These are phyloP conservation scores for Steinernema carpocapsae DNA, from an alignment of 2,888 invertebrate genomes.

Conservation along the genomic window DNA sequence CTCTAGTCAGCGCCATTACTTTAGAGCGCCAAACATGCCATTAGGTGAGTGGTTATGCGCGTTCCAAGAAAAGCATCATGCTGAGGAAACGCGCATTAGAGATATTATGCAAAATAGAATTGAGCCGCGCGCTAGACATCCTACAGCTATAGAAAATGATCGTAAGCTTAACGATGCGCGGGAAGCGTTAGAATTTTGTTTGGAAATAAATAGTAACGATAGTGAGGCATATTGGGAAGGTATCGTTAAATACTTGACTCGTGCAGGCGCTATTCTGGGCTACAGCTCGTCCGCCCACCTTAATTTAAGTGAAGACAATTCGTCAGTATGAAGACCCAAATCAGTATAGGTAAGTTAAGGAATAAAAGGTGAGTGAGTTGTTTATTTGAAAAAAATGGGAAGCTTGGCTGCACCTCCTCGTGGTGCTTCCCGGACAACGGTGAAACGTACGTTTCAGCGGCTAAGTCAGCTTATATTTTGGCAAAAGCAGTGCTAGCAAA, in stretches of 20 bases:
- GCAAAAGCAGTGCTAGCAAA: no score
- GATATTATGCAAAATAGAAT: neutral
- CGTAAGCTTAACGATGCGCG: neutral
- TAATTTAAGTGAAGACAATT: neutral
- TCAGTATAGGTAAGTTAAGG: no score
- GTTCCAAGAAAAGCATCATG: neutral
- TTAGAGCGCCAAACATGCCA: neutral
- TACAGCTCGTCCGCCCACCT: neutral
- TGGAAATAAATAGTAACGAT: neutral
- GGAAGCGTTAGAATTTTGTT: neutral
- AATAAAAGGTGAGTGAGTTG: neutral
- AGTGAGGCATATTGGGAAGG: neutral
- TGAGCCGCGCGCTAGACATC: neutral
- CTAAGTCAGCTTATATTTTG: neutral
- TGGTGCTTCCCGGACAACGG: neutral
- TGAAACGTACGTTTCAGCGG: neutral
- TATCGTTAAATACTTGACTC: neutral
- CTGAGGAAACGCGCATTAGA: neutral
- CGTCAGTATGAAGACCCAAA: neutral
- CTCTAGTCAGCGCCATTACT: neutral
- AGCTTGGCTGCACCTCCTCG: neutral
- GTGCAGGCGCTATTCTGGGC: neutral
- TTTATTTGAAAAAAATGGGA: neutral
- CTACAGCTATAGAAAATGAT: neutral
- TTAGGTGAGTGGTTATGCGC: neutral